Percentiles rank a stretch among this genome's conserved stretches.
phyloP scores from a whole-genome alignment of 2,797 vertebrate species.

The Coluber constrictor region DNA sequence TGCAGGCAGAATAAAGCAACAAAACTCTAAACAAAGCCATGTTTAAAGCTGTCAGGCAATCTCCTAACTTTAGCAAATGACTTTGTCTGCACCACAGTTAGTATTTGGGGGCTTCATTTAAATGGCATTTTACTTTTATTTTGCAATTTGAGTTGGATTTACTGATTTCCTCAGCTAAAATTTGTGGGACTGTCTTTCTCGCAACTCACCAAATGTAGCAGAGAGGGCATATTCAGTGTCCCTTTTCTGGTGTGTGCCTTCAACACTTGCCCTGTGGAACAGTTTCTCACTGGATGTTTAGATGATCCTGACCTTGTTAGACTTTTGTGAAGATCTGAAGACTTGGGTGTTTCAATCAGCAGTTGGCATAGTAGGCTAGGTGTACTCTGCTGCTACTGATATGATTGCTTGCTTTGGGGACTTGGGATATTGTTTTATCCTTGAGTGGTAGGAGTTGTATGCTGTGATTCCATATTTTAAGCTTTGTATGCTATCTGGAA shows the following conservation, averaged over 20 bases:
- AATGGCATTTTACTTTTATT: background rate
- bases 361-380: background rate
- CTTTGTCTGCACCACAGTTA: background rate
- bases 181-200: background rate
- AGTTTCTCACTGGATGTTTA: background rate
- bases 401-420: background rate
- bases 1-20: background rate
- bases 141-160: background rate
- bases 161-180: background rate
- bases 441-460: background rate
- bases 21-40: background rate
- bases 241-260: background rate
- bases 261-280: background rate
- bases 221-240: background rate
- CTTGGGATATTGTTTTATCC: background rate
- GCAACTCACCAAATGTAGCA: background rate
- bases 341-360: background rate
- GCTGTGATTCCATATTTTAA: background rate
- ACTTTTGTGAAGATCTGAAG: background rate
- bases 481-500: background rate
- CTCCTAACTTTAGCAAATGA: background rate
- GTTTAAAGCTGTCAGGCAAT: background rate
- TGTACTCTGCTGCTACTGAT: background rate
- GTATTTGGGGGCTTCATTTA: background rate
- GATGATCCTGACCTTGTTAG: background rate